A percentile compares a stretch with the other conserved stretches of the same genome.
These are phyloP conservation scores for Drosophila aldrichi DNA, from an alignment of 2,888 invertebrate species.

Conservation along the genomic window DNA sequence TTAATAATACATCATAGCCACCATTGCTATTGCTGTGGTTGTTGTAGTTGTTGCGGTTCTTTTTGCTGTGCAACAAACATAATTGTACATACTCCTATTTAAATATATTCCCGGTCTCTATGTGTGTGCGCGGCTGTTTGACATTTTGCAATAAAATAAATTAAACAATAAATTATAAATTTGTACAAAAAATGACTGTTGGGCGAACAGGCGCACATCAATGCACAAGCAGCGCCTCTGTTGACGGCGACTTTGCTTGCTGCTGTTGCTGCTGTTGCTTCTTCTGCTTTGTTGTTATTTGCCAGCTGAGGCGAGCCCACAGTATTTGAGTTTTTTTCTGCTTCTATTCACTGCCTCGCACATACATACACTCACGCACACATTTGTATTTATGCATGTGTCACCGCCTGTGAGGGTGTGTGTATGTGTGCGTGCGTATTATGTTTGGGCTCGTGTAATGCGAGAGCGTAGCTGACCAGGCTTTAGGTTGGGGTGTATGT, in stretches of 20 bases:
- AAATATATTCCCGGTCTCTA: constrained; percentile 1
- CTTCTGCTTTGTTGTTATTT: constrained; percentile 35
- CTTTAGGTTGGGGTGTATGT: constrained; percentile 9
- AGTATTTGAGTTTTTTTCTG: constrained; percentile 41
- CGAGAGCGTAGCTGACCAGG: constrained; percentile 32
- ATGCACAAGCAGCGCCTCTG: constrained; percentile 20
- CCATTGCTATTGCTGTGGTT: constrained; percentile 2
- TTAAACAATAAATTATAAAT: constrained; percentile 82
- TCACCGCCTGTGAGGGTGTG: constrained; percentile 5
- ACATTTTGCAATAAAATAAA: constrained; percentile 79
- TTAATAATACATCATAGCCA: constrained; percentile 65
- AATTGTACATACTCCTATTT: constrained; percentile 14
- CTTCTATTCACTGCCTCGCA: constrained; percentile 46
- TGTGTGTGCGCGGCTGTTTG: constrained; percentile 34
- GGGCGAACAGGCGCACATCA: constrained; percentile 71
- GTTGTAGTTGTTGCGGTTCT: constrained; percentile 3
- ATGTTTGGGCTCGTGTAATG: constrained; percentile 39
- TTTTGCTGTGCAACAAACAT: constrained; percentile 22
- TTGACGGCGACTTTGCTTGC: constrained; percentile 22
- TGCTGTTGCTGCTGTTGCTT: constrained; percentile 16
- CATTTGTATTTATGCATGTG: constrained; percentile 19
- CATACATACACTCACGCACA: constrained; percentile 10
- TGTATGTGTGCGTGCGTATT: constrained; percentile 36
- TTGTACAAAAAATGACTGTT: constrained; percentile 82
- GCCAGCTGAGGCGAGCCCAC: constrained; percentile 51